Percentiles rank a stretch among this genome's conserved stretches.
Evolutionary conservation across 2,797 vertebrate genomes (phyloP).

Genomic region (Diplodus puntazzo): DNA sequence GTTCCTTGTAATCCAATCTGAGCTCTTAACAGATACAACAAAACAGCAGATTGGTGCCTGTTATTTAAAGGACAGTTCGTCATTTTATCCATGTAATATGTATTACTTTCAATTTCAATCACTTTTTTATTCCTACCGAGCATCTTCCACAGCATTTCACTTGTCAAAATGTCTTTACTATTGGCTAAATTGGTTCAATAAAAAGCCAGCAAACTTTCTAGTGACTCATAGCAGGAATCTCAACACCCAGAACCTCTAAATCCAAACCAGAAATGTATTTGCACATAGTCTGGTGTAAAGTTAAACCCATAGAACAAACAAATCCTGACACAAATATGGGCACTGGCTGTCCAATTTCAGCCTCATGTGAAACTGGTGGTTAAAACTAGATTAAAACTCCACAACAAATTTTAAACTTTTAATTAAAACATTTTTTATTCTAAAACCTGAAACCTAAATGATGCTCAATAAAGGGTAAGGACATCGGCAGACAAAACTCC

Average conservation of each 20-base stretch:
- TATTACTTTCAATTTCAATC: background rate
- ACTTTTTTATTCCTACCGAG: background rate
- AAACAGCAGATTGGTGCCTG: background rate
- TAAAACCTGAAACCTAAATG: background rate
- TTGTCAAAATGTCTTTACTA: background rate
- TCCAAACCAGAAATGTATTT: background rate
- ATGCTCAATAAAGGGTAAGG: background rate
- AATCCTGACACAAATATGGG: background rate
- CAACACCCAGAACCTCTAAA: background rate
- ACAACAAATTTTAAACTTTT: background rate
- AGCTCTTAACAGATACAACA: background rate
- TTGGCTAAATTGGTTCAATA: background rate
- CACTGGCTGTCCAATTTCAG: background rate
- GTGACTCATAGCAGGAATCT: background rate
- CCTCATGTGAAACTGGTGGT: too few species aligned
- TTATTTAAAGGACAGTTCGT: background rate
- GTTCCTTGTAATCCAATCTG: conserved; percentile 24
- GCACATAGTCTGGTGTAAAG: background rate
- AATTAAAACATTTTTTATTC: background rate
- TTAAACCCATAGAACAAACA: background rate
- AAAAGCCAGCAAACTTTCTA: background rate
- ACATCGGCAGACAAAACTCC: background rate
- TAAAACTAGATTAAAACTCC: background rate
- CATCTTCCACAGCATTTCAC: background rate
- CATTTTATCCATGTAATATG: background rate